Evolutionary conservation across 2,113 vertebrate genomes (phyloP), one percentile per base, ranked within the genome.

Genomic region (Nanorana parkeri): DNA sequence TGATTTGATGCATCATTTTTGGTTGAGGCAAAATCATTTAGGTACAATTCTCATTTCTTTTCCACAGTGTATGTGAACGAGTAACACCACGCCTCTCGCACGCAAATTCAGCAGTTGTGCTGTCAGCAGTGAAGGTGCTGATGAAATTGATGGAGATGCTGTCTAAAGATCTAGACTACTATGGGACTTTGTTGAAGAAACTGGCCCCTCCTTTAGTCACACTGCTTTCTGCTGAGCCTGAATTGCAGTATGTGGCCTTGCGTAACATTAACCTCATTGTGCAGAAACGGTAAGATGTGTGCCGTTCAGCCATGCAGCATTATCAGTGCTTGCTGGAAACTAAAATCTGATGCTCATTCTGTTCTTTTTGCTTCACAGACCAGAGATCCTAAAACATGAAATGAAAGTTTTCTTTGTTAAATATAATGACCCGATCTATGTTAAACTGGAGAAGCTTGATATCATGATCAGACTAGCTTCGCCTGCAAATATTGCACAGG

Each of bases 341-440:
- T 3, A 47, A 7, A 28, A 21, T 52, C 23, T 51, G 17, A 4
- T n/a, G 3, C 60, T 54, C 29, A 58, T 17, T 51, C 21, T 21
- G 5, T n/a, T 3, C 29, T 32, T 54, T 4, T 20, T 47, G 0
- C 0, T 4, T 0, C 74, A 28, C 83, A 99, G 98, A 76, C 97
- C 97, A 0, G 98, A 99, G 91, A 97, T 99, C 85, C 92, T 99
- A 86, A 99, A 99, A 88, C 97, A 99, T 0, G 98, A 99, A 91
- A 99, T 99, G 97, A 99, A 99, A 86, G 98, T 99, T 77, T 99
- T 99, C 87, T 99, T 99, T 47, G 98, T 99, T n/a, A 99, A 99
- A 87, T 99, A 99, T 89, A 99, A 99, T 0, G 98, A 99, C 88
- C 98, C 98, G 10, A 99, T 99, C 86, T 99, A 99, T 0, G 97